phyloP scores from a whole-genome alignment of 2,113 vertebrate genomes.

The Gopherus evgoodei region DNA sequence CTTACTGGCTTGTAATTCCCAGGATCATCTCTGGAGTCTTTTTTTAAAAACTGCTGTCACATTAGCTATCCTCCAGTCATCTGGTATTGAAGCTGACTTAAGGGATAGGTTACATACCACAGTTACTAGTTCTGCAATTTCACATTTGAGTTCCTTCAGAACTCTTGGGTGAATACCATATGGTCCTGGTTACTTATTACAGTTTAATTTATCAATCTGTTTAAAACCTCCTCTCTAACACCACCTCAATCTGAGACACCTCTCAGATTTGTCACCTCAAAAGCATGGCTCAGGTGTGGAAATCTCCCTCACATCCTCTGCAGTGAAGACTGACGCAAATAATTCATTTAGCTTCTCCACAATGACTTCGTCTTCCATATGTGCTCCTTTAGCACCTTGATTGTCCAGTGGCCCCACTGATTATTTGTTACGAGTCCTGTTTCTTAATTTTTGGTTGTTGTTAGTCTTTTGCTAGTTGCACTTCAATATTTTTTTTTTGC shows the following conservation, averaged over 20 bases:
- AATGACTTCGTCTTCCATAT: background rate
- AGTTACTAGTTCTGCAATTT: background rate
- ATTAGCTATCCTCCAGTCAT: background rate
- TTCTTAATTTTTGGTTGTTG: background rate
- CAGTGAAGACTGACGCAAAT: background rate
- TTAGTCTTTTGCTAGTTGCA: background rate
- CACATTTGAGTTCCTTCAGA: background rate
- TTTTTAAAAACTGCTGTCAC: background rate
- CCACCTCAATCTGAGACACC: background rate
- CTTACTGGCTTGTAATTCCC: background rate
- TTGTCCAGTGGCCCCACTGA: background rate
- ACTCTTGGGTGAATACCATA: background rate
- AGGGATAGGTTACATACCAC: background rate
- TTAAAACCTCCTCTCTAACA: background rate
- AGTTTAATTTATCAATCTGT: background rate
- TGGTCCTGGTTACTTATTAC: background rate
- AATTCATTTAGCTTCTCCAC: background rate
- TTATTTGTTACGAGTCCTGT: background rate
- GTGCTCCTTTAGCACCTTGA: background rate
- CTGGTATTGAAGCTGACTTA: background rate
- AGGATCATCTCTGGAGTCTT: background rate
- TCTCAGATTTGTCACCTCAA: background rate
- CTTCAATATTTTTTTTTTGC: background rate
- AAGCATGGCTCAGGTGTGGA: background rate
- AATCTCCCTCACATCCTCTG: background rate